Evolutionary conservation across 2,888 invertebrate genomes (phyloP).

Genomic region (Ellobium chinense): DNA sequence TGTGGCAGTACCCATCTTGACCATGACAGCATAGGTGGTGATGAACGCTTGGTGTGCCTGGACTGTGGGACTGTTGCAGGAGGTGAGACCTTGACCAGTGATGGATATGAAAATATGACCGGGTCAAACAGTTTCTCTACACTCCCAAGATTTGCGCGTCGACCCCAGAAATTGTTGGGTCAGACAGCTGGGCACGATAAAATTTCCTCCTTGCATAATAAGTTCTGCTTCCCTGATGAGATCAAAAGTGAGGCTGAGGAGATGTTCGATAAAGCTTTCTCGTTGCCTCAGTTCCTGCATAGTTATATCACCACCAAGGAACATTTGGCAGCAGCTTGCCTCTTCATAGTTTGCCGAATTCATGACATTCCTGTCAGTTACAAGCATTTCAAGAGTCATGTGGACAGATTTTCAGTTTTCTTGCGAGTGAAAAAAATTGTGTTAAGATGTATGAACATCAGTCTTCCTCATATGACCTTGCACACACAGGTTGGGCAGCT

Average conservation of each 20-base stretch:
- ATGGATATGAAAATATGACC: slow-evolving; percentile 16
- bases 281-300: not conserved
- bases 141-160: not conserved
- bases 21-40: not conserved
- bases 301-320: slow-evolving; percentile 6
- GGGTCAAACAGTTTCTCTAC: not conserved
- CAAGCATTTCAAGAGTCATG: not conserved
- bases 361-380: slow-evolving; percentile 29
- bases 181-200: slow-evolving; percentile 4
- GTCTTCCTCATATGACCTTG: not conserved
- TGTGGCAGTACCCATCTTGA: slow-evolving; percentile 4
- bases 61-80: slow-evolving; percentile 29
- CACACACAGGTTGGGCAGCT: not conserved
- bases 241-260: slow-evolving; percentile 20
- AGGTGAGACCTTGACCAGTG: not conserved
- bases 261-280: slow-evolving; percentile 23
- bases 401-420: not conserved
- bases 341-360: slow-evolving; percentile 15
- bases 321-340: slow-evolving; percentile 28
- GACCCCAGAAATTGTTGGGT: not conserved
- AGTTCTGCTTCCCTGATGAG: not conserved
- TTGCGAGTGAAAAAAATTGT: slow-evolving; percentile 6
- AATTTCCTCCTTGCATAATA: slow-evolving; percentile 15
- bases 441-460: not conserved
- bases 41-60: slow-evolving; percentile 21